phyloP scores from a whole-genome alignment of 2,888 invertebrate genomes.

The Nycteola revayana region DNA sequence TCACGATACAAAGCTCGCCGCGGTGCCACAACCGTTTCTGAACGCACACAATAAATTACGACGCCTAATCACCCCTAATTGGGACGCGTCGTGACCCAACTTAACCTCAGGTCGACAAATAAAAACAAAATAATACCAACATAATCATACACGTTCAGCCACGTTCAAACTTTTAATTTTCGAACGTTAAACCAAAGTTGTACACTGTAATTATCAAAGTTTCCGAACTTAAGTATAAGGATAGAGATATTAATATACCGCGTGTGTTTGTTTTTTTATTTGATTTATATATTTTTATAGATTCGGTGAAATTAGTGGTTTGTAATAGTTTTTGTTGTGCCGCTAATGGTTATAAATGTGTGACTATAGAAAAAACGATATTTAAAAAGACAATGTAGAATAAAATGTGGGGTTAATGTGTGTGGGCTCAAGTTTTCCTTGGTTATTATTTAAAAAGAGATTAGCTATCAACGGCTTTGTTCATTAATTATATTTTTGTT shows the following conservation, averaged over 20 bases:
- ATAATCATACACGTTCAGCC: slow-evolving; percentile 74
- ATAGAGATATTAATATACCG: slow-evolving; percentile 78
- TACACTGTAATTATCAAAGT: slow-evolving; percentile 74
- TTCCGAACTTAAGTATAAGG: slow-evolving; percentile 74
- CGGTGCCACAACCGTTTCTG: slow-evolving; percentile 50
- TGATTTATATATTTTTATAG: slow-evolving; percentile 75
- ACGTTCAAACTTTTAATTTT: slow-evolving; percentile 70
- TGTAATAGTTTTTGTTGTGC: slow-evolving; percentile 61
- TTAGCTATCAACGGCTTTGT: too few species aligned
- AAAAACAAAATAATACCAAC: slow-evolving; percentile 76
- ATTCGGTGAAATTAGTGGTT: slow-evolving; percentile 70
- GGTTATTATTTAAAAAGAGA: too few species aligned
- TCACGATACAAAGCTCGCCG: slow-evolving; percentile 55
- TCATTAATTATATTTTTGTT: too few species aligned
- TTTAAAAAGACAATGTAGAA: slow-evolving; percentile 18
- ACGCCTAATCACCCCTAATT: slow-evolving; percentile 78
- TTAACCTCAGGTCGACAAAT: slow-evolving; percentile 72
- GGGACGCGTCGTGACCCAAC: slow-evolving; percentile 78
- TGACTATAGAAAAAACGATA: slow-evolving; percentile 44
- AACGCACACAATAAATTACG: slow-evolving; percentile 78
- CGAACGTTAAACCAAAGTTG: slow-evolving; percentile 62
- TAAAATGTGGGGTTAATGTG: slow-evolving; percentile 20
- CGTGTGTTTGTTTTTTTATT: slow-evolving; percentile 71
- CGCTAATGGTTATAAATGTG: slow-evolving; percentile 73
- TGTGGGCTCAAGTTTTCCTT: slow-evolving; percentile 22